phyloP scores from a whole-genome alignment of 2,888 invertebrate species.

The Chorisops tibialis region DNA sequence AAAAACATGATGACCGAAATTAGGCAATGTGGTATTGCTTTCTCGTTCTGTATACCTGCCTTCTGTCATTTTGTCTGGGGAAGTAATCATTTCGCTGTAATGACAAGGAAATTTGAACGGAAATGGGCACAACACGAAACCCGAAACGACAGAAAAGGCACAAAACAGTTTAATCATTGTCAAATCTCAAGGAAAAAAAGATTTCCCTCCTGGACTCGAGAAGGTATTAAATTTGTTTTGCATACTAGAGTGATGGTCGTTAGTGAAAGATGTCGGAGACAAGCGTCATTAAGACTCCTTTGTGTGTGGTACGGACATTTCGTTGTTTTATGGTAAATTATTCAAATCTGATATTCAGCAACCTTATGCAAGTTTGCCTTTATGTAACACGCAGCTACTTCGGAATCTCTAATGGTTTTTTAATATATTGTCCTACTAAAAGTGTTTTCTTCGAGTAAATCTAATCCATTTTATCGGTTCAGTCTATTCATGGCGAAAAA shows the following conservation, averaged over 20 bases:
- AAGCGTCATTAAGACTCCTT: slow-evolving; percentile 22
- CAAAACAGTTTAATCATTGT: slow-evolving; percentile 24
- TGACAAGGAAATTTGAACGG: slow-evolving; percentile 15
- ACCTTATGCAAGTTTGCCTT: slow-evolving; percentile 12
- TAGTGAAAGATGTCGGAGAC: slow-evolving; percentile 23
- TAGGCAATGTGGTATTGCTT: no score
- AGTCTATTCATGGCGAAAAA: no score
- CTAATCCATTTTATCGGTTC: no score
- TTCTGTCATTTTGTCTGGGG: no score
- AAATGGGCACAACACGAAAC: slow-evolving; percentile 18
- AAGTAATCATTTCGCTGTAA: no score
- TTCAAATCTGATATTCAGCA: slow-evolving; percentile 19
- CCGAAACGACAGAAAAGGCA: slow-evolving; percentile 15
- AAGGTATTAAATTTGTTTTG: slow-evolving; percentile 27
- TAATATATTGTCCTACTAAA: no score
- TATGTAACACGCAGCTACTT: no score
- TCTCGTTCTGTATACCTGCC: no score
- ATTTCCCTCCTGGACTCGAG: slow-evolving; percentile 1
- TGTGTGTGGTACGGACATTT: neutral
- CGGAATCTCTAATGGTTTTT: no score
- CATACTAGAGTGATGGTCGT: slow-evolving; percentile 23
- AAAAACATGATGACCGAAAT: no score
- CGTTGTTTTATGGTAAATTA: slow-evolving; percentile 25
- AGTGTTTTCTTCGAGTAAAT: no score
- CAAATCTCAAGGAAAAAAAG: slow-evolving; percentile 10